Evolutionary conservation across 2,888 invertebrate genomes (phyloP).

Genomic region (Oxycera nigricornis): DNA sequence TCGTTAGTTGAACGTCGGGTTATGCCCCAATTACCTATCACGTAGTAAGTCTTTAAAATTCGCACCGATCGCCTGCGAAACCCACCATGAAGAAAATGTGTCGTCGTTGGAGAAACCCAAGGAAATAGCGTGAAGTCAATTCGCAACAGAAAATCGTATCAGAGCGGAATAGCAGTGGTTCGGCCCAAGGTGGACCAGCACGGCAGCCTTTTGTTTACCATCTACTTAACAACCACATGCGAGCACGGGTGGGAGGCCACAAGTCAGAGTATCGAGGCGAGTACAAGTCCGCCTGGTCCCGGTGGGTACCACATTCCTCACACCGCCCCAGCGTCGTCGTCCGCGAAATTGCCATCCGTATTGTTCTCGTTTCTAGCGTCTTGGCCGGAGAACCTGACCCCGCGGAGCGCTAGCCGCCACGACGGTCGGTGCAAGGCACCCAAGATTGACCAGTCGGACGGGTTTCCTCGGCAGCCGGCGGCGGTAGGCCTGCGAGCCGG

Average conservation of each 20-base stretch:
- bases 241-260: constrained; percentile 12
- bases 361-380: not conserved
- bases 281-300: not conserved
- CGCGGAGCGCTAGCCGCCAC: not conserved
- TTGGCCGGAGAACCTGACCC: not conserved
- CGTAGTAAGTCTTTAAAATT: too few species aligned
- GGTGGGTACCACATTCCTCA: constrained; percentile 1
- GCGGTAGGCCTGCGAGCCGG: not conserved
- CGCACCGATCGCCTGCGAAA: not conserved
- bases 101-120: not conserved
- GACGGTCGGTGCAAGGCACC: not conserved
- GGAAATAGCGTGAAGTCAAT: not conserved
- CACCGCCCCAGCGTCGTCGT: not conserved
- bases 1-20: too few species aligned
- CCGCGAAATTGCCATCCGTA: not conserved
- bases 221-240: constrained; percentile 3
- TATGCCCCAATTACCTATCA: too few species aligned
- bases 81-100: not conserved
- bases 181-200: constrained; percentile 22
- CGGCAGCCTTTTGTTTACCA: constrained; percentile 24
- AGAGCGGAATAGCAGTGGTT: constrained; percentile 26
- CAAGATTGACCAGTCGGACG: not conserved
- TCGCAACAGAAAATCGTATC: not conserved
- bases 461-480: not conserved
- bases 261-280: not conserved